These are phyloP conservation scores for Cartodere bifasciata DNA, from an alignment of 2,888 invertebrate species.

Conservation along the genomic window DNA sequence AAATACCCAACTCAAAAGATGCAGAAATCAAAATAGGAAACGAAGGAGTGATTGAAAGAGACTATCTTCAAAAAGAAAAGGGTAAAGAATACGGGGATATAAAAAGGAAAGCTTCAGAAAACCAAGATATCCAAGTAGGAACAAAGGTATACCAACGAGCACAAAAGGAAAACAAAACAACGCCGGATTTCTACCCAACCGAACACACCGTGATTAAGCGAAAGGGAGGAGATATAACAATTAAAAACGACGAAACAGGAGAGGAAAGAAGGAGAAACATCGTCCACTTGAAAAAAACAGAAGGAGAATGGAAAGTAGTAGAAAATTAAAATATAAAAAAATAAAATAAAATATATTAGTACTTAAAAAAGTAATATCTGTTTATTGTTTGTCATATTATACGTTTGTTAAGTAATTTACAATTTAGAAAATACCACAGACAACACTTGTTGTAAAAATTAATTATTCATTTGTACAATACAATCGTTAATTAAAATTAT, in stretches of 20 bases:
- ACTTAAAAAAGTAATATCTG: no score
- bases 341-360: no score
- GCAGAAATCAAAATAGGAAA: constrained; percentile 7
- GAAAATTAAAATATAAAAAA: neutral
- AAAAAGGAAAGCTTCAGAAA: constrained; percentile 2
- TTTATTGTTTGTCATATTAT: no score
- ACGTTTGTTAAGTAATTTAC: no score
- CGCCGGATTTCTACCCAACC: constrained; percentile 1
- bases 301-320: constrained; percentile 3
- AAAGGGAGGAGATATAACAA: neutral
- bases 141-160: constrained; percentile 3
- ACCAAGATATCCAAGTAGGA: neutral
- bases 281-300: constrained; percentile 3
- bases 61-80: constrained; percentile 4
- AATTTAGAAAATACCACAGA: no score
- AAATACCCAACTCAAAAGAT: constrained; percentile 13
- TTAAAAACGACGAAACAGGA: constrained; percentile 3
- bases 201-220: neutral
- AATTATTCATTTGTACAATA: no score
- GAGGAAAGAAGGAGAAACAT: constrained; percentile 1
- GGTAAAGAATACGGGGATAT: constrained; percentile 3
- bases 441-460: no score
- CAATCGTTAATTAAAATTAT: no score
- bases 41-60: neutral
- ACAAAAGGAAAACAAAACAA: constrained; percentile 4